phyloP scores from a whole-genome alignment of 2,113 vertebrate genomes.

The Bombycilla garrulus region DNA sequence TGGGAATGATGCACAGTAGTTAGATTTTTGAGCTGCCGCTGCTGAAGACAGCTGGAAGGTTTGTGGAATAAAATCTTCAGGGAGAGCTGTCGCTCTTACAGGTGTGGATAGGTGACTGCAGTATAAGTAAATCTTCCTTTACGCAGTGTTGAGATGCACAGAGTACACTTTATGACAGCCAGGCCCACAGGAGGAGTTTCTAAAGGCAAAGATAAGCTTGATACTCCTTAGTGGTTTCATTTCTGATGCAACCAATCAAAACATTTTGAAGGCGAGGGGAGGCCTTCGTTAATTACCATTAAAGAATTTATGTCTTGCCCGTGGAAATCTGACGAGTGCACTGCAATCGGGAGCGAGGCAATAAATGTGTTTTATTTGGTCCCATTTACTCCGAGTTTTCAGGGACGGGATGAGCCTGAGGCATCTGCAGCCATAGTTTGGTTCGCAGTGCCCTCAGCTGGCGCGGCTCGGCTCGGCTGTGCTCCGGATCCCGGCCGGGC shows the following conservation, averaged over 20 bases:
- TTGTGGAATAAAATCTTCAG: background rate
- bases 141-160: background rate
- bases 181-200: background rate
- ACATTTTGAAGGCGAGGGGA: background rate
- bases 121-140: background rate
- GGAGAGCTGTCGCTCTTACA: background rate
- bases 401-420: background rate
- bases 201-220: background rate
- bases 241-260: background rate
- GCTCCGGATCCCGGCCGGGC: background rate
- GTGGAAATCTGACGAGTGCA: background rate
- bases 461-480: background rate
- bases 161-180: background rate
- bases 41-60: background rate
- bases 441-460: constrained; percentile 19
- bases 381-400: background rate
- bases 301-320: background rate
- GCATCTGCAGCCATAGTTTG: background rate
- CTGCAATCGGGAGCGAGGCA: background rate
- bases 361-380: background rate
- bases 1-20: background rate
- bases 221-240: background rate
- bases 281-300: background rate
- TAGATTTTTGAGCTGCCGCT: background rate
- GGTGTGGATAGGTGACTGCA: background rate